Evolutionary conservation across 1,140 invertebrate genomes (phyloP).

Genomic region (Cotesia glomerata): DNA sequence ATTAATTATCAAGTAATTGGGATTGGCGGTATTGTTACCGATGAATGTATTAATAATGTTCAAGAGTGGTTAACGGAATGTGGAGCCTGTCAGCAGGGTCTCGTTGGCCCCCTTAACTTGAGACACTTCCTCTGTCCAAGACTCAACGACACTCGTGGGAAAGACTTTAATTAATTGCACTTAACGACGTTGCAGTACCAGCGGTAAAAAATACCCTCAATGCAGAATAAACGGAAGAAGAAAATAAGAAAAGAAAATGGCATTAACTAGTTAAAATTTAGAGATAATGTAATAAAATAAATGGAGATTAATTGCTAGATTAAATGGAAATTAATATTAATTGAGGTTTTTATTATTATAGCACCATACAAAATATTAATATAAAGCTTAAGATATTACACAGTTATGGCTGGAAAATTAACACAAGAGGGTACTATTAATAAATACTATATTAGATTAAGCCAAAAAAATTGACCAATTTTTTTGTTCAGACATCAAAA

Average conservation of each 20-base stretch:
- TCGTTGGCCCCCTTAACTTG: conserved; percentile 54
- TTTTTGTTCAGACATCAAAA: too few relatives aligned
- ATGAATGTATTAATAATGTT: conserved; percentile 45
- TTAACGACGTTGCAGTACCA: background rate
- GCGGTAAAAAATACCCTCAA: background rate
- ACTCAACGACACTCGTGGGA: conserved; percentile 35
- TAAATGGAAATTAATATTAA: too few relatives aligned
- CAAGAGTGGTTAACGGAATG: conserved; percentile 51
- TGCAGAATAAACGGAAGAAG: background rate
- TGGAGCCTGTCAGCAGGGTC: conserved; percentile 49
- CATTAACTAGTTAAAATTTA: background rate
- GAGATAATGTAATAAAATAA: too few relatives aligned
- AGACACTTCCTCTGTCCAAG: conserved; percentile 55
- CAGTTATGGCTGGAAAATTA: too few relatives aligned
- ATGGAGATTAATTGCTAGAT: too few relatives aligned
- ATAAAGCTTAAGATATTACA: too few relatives aligned
- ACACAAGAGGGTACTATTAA: too few relatives aligned
- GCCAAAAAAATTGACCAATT: too few relatives aligned
- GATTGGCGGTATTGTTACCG: conserved; percentile 50
- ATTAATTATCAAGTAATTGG: conserved; percentile 43
- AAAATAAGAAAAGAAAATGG: background rate
- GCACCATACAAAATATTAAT: too few relatives aligned
- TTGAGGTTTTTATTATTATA: too few relatives aligned
- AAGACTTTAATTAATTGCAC: conserved; percentile 9
- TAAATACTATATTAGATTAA: too few relatives aligned